phyloP scores from a whole-genome alignment of 1,140 invertebrate genomes.

The Meloidogyne floridensis region DNA sequence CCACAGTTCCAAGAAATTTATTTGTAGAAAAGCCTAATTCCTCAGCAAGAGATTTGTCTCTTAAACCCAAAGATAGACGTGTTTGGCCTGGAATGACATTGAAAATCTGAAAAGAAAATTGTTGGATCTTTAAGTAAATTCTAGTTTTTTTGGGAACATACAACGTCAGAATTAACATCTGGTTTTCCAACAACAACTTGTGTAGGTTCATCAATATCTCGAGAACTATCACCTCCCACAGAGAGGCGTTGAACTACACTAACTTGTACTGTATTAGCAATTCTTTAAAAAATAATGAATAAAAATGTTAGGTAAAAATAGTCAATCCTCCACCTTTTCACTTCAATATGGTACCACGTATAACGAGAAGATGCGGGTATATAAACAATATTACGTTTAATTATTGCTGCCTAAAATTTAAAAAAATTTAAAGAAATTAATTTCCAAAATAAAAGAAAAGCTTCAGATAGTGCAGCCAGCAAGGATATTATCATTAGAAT shows the following conservation, averaged over 20 bases:
- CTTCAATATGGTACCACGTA: constrained; percentile 63
- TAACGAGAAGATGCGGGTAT: constrained; percentile 58
- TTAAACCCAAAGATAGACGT: constrained; percentile 51
- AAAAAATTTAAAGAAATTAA: not conserved
- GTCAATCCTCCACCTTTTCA: constrained; percentile 30
- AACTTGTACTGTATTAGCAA: constrained; percentile 58
- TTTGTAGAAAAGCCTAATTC: constrained; percentile 55
- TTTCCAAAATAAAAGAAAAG: constrained; percentile 6
- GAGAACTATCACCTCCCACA: constrained; percentile 46
- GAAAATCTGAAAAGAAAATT: constrained; percentile 57
- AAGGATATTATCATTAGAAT: constrained; percentile 15
- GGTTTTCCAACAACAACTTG: constrained; percentile 53
- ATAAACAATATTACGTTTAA: constrained; percentile 57
- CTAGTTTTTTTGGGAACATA: not conserved
- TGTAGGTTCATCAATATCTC: constrained; percentile 49
- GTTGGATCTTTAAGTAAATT: not conserved
- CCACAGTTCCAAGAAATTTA: constrained; percentile 57
- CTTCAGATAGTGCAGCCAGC: constrained; percentile 24
- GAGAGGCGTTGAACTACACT: constrained; percentile 56
- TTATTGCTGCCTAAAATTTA: constrained; percentile 50
- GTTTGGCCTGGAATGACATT: constrained; percentile 64
- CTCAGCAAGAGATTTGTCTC: constrained; percentile 36
- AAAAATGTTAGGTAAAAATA: no score
- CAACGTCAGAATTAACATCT: constrained; percentile 48
- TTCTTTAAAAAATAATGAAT: constrained; percentile 27